Percentiles rank a stretch among this genome's conserved stretches.
These are phyloP conservation scores for Odontocolon sp. DNA, from an alignment of 2,888 invertebrate species.

Conservation along the genomic window DNA sequence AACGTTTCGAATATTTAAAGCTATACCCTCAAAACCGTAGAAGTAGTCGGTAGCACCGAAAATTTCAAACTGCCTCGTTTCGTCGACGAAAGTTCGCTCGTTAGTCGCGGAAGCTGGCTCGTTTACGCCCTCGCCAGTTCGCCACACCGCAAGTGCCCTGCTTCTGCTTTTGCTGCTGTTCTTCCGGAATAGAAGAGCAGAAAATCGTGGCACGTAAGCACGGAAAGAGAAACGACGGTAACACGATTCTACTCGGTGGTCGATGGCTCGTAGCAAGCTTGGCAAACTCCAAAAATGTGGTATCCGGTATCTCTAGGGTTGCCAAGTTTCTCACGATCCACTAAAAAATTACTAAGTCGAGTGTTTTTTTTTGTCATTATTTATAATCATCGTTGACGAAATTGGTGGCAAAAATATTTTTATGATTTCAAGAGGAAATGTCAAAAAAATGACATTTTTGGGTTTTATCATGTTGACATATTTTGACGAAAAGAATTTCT, in stretches of 20 bases:
- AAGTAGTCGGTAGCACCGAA: slow-evolving; percentile 66
- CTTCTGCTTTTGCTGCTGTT: slow-evolving; percentile 17
- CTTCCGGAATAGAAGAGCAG: slow-evolving; percentile 11
- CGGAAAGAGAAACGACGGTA: background rate
- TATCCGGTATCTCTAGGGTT: background rate
- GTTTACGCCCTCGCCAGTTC: slow-evolving; percentile 22
- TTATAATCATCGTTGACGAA: too few species aligned
- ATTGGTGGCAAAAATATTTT: too few species aligned
- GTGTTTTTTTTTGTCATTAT: too few species aligned
- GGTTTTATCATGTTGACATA: too few species aligned
- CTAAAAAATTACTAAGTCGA: background rate
- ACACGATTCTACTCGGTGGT: background rate
- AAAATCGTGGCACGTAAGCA: slow-evolving; percentile 38
- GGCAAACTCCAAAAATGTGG: slow-evolving; percentile 9
- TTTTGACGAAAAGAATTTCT: background rate
- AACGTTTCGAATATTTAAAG: slow-evolving; percentile 32
- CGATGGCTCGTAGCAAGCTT: slow-evolving; percentile 12
- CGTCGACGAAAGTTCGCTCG: slow-evolving; percentile 68
- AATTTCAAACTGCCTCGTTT: slow-evolving; percentile 71
- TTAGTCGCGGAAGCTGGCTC: slow-evolving; percentile 59
- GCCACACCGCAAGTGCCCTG: slow-evolving; percentile 14
- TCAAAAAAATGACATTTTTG: too few species aligned
- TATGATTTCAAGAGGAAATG: too few species aligned
- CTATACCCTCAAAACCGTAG: slow-evolving; percentile 12
- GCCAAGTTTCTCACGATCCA: background rate